A percentile compares a stretch with the other conserved stretches of the same genome.
Evolutionary conservation across 1,140 invertebrate genomes (phyloP).

Genomic region (Gonatopus flavifemur): DNA sequence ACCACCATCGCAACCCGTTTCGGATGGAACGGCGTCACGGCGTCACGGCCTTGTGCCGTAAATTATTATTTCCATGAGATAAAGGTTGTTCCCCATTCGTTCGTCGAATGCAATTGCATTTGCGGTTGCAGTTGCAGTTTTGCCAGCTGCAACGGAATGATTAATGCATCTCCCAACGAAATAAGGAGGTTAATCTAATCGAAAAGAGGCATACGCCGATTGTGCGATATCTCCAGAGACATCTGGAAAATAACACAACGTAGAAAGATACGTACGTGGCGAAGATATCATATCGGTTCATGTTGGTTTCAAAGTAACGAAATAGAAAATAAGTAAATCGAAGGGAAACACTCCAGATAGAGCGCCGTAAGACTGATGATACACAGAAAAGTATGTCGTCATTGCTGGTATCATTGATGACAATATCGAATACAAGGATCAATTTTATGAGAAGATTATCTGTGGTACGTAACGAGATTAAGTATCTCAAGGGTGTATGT

Average conservation of each 20-base stretch:
- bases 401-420: no score
- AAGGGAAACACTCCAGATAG: no score
- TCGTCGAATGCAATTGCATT: constrained; percentile 8
- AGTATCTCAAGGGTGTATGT: no score
- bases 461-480: no score
- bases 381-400: no score
- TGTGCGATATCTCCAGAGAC: not conserved
- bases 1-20: constrained; percentile 15
- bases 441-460: no score
- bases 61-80: constrained; percentile 44
- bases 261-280: not conserved
- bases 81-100: constrained; percentile 22
- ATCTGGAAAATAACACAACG: not conserved
- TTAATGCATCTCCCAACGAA: constrained; percentile 29
- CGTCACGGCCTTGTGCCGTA: constrained; percentile 22
- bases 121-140: no score
- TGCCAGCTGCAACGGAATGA: no score
- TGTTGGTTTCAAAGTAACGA: no score
- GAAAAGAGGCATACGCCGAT: constrained; percentile 20
- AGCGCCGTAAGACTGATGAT: no score
- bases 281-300: not conserved
- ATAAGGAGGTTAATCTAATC: constrained; percentile 27
- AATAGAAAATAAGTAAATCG: no score
- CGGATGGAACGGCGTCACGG: constrained; percentile 20
- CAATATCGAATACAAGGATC: no score